A percentile compares a stretch with the other conserved stretches of the same genome.
phyloP scores from a whole-genome alignment of 2,888 invertebrate species.

The Tipula helvola region DNA sequence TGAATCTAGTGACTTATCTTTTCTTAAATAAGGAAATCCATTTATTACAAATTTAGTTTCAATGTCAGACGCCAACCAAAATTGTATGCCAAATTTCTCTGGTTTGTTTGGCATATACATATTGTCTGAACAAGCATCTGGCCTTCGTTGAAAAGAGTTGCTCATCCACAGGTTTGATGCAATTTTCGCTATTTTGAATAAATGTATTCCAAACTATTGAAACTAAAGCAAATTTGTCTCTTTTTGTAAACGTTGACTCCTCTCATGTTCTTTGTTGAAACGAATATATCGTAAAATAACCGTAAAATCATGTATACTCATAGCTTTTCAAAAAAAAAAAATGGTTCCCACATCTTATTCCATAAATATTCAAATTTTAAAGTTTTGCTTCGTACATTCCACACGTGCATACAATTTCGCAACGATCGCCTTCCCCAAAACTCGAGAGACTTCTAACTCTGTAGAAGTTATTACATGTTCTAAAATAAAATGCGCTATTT shows the following conservation, averaged over 20 bases:
- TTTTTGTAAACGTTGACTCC: no score
- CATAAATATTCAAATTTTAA: not conserved
- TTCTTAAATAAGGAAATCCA: no score
- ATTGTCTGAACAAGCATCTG: conserved; percentile 21
- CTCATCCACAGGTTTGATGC: not conserved
- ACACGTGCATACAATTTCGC: not conserved
- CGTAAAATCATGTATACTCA: no score
- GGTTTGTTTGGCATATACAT: conserved; percentile 21
- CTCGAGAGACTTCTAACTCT: not conserved
- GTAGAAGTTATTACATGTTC: not conserved
- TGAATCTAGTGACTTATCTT: conserved; percentile 16
- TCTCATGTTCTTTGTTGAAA: no score
- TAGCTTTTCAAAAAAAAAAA: no score
- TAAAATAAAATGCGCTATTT: not conserved
- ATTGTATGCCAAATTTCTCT: conserved; percentile 16
- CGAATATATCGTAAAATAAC: no score
- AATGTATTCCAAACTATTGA: no score
- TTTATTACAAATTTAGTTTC: no score
- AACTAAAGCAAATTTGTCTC: no score
- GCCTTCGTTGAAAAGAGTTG: conserved; percentile 20
- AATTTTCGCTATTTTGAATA: no score
- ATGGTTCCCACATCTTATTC: not conserved
- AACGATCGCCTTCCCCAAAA: not conserved
- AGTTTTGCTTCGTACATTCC: not conserved
- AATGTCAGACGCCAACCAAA: conserved; percentile 15